A percentile compares a stretch with the other conserved stretches of the same genome.
These are phyloP conservation scores for Agrotis ipsilon DNA, from an alignment of 2,888 invertebrate genomes.

Conservation along the genomic window DNA sequence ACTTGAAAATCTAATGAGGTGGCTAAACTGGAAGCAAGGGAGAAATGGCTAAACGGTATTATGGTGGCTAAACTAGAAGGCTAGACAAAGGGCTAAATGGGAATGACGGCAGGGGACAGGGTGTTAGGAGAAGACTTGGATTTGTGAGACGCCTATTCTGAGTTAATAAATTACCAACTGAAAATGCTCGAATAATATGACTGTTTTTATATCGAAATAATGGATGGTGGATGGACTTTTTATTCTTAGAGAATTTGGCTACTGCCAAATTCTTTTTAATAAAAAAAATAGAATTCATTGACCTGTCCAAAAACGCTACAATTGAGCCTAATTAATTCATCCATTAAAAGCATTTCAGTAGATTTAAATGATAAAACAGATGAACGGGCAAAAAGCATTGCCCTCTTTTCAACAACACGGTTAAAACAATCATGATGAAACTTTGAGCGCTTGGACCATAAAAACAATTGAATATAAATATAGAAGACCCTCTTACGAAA, in stretches of 20 bases:
- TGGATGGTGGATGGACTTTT: no score
- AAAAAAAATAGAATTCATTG: neutral
- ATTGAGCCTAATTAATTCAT: constrained; percentile 1
- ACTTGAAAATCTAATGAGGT: neutral
- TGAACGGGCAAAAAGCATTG: constrained; percentile 35
- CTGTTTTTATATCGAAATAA: no score
- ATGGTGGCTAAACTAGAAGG: no score
- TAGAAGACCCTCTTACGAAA: constrained; percentile 41
- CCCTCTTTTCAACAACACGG: constrained; percentile 17
- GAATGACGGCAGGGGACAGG: no score
- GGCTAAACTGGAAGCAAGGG: no score
- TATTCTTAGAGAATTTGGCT: no score
- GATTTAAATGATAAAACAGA: constrained; percentile 36
- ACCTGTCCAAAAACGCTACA: constrained; percentile 4
- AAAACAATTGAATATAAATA: constrained; percentile 56
- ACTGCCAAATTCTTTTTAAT: neutral
- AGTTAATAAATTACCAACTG: no score
- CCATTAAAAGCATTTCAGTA: constrained; percentile 25
- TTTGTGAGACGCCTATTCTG: no score
- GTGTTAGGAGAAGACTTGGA: no score
- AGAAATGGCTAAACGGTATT: no score
- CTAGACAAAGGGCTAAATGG: no score
- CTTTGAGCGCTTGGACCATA: constrained; percentile 26
- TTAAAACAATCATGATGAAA: constrained; percentile 46
- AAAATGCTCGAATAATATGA: no score